A percentile compares a stretch with the other conserved stretches of the same genome.
phyloP scores from a whole-genome alignment of 2,113 vertebrate species.

The Cavia aperea region DNA sequence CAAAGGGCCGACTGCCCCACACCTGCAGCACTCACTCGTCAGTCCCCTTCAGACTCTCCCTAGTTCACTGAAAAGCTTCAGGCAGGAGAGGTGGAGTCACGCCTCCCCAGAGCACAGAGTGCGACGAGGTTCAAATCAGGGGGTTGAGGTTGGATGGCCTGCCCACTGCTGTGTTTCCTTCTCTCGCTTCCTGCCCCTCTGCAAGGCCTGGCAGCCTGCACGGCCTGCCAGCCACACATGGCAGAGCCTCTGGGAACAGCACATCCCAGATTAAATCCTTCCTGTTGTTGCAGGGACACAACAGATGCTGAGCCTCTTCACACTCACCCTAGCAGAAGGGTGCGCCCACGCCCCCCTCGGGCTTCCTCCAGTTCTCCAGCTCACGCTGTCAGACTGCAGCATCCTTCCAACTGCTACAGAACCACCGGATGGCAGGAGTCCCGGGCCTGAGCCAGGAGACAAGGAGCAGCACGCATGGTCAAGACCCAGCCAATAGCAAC shows the following conservation, averaged over 20 bases:
- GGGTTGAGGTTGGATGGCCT: not conserved
- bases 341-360: rapidly evolving
- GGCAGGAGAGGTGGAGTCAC: not conserved
- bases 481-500: not conserved
- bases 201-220: not conserved
- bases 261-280: not conserved
- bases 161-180: not conserved
- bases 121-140: not conserved
- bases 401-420: not conserved
- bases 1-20: not conserved
- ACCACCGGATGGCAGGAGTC: not conserved
- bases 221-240: not conserved
- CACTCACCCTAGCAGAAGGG: not conserved
- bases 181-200: rapidly evolving
- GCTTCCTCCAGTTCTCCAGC: not conserved
- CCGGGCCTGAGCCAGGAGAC: not conserved
- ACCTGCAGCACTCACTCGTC: rapidly evolving
- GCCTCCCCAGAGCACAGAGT: no score
- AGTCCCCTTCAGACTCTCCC: not conserved
- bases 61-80: not conserved
- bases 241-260: not conserved
- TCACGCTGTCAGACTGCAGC: not conserved
- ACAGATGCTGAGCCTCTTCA: not conserved
- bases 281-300: not conserved
- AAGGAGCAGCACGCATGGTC: no score